A percentile compares a stretch with the other conserved stretches of the same genome.
Conservation (phyloP, 2,797 vertebrate species). For the Acipenser ruthenus region DNA sequence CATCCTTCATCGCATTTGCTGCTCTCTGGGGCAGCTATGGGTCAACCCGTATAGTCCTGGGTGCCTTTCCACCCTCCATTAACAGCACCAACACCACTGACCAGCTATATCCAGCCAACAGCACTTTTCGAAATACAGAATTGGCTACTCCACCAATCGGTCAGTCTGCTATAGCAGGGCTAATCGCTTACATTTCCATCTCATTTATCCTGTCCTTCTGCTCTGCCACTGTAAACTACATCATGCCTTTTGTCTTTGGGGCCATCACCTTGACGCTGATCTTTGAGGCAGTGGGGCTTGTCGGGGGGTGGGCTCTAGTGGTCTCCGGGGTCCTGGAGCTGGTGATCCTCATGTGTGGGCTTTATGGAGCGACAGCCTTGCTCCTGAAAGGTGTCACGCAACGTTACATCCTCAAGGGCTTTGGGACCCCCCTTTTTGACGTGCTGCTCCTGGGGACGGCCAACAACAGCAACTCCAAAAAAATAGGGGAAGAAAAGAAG, state of each 20-base stretch:
- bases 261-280: slow-evolving; percentile 66
- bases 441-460: slow-evolving; percentile 68
- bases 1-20: slow-evolving; percentile 75
- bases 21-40: slow-evolving; percentile 81
- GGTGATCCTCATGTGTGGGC: slow-evolving; percentile 64
- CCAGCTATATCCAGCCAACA: no score
- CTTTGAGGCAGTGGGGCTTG: slow-evolving; percentile 70
- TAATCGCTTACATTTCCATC: slow-evolving; percentile 70
- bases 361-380: slow-evolving; percentile 70
- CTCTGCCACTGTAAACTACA: slow-evolving; percentile 79
- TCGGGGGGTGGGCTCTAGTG: slow-evolving; percentile 64
- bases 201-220: slow-evolving; percentile 75
- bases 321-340: slow-evolving; percentile 68
- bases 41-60: slow-evolving; percentile 63
- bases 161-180: slow-evolving; percentile 67
- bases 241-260: slow-evolving; percentile 84
- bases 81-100: slow-evolving; percentile 8
- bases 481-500: slow-evolving; percentile 69
- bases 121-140: no score
- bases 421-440: slow-evolving; percentile 80
- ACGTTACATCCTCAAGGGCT: slow-evolving; percentile 70
- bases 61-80: slow-evolving; percentile 23
- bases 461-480: slow-evolving; percentile 53
- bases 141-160: slow-evolving; percentile 24
- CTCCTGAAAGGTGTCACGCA: slow-evolving; percentile 77